A percentile compares a stretch with the other conserved stretches of the same genome.
phyloP scores from a whole-genome alignment of 1,140 invertebrate genomes.

The Hyposmocoma kahamanoa region DNA sequence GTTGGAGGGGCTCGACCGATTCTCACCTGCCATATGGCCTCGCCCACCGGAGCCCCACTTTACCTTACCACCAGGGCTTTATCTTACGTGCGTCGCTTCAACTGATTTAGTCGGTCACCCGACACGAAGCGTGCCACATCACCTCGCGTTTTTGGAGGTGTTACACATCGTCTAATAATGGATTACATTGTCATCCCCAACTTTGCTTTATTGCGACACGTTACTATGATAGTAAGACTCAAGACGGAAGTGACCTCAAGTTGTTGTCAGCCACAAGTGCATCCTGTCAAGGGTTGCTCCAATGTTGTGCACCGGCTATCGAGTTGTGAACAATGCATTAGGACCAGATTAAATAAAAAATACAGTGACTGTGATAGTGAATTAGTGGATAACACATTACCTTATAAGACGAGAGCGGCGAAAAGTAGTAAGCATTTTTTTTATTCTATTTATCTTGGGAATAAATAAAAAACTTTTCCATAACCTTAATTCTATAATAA shows the following conservation, averaged over 20 bases:
- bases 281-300: conserved; percentile 16
- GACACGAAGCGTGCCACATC: conserved; percentile 56
- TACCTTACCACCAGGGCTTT: conserved; percentile 47
- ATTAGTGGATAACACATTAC: conserved; percentile 45
- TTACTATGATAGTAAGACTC: conserved; percentile 57
- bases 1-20: conserved; percentile 39
- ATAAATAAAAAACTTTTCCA: no score
- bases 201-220: conserved; percentile 48
- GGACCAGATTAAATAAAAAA: conserved; percentile 56
- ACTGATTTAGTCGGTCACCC: conserved; percentile 62
- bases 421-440: conserved; percentile 59
- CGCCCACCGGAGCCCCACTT: conserved; percentile 46
- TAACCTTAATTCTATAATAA: no score
- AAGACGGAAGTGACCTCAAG: conserved; percentile 44
- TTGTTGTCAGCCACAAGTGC: conserved; percentile 27
- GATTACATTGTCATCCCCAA: conserved; percentile 48
- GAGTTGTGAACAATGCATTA: conserved; percentile 55
- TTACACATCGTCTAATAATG: conserved; percentile 48
- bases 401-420: conserved; percentile 46
- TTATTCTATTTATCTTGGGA: no score
- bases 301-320: conserved; percentile 29
- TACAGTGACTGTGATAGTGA: conserved; percentile 69
- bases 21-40: conserved; percentile 38
- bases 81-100: conserved; percentile 59
- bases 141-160: conserved; percentile 64